Base-by-base conservation (phyloP, 1,140 invertebrate species). In the Saxidomus purpurata region DNA sequence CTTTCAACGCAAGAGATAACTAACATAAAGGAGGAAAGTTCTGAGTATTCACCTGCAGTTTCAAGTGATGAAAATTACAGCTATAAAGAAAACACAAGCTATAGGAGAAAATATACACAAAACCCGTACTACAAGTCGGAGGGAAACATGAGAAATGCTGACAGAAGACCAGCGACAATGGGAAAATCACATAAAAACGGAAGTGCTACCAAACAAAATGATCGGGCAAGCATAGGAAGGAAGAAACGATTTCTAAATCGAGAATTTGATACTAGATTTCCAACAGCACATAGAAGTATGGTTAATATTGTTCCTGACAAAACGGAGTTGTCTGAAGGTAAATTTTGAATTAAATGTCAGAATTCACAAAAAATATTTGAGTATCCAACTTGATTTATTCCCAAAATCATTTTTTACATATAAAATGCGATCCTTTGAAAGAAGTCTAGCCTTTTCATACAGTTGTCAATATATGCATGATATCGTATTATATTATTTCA, bases 151-250 rank as follows among this genome's bases (percentile, higher is more conserved):
- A 34, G 15, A 67, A 4, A 31, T 31, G 17, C 17, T 28, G 28
- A n/a, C 13, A 52, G 52, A 52, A 1, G 74, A 31, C 74, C 74
- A 25, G 74, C n/a, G 22, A 77, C 74, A 52, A 77, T 77, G 40
- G 74, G 74, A 15, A 77, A 77, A 34, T 49, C 40, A 0, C 74
- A 49, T 15, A 3, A 52, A 47, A 47, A 52, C 25, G 28, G 19
- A 77, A 49, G 25, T 28, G n/a, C 28, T 1, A 52, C n/a, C 11
- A 77, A 77, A 77, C 17, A 38, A n/a, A 40, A 40, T 4, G 13
- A 9, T 40, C 31, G 38, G 1, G 31, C 6, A 19, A 34, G 31
- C 13, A 34, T 6, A 13, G 15, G 15, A 3, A 40, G n/a, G 19
- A 49, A 52, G 47, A 77, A 49, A 52, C 6, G 38, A 2, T 15